Conservation (phyloP, 1,140 invertebrate species). For the Panagrolaimus sp. region DNA sequence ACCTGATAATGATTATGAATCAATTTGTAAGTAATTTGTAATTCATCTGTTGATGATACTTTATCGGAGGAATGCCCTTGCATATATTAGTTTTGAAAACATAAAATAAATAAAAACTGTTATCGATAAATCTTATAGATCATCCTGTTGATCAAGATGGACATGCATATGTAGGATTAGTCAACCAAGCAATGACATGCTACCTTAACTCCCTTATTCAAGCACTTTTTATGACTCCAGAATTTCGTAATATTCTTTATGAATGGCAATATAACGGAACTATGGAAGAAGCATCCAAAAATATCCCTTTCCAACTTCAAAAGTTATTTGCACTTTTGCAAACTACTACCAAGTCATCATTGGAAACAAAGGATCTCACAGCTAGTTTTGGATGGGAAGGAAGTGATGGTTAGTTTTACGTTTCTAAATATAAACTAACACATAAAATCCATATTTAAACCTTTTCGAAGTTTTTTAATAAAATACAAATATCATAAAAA, state of each 20-base stretch:
- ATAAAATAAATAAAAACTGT: not conserved
- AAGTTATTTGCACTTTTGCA: constrained; percentile 80
- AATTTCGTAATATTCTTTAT: constrained; percentile 83
- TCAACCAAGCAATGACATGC: constrained; percentile 90
- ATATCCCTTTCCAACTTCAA: constrained; percentile 80
- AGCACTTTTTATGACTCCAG: constrained; percentile 86
- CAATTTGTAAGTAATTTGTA: not conserved
- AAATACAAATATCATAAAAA: too few relatives aligned
- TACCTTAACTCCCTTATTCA: constrained; percentile 84
- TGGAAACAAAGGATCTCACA: constrained; percentile 82
- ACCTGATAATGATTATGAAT: not conserved
- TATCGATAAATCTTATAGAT: not conserved
- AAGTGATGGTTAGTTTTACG: constrained; percentile 65
- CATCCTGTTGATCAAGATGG: constrained; percentile 46
- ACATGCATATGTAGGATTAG: constrained; percentile 73
- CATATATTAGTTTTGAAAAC: too few relatives aligned
- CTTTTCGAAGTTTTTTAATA: constrained; percentile 24
- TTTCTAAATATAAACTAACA: not conserved
- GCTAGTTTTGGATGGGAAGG: constrained; percentile 85
- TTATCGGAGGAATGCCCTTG: too few relatives aligned
- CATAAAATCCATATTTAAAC: not conserved
- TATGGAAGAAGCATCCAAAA: constrained; percentile 66
- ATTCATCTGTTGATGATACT: too few relatives aligned
- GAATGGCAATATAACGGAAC: constrained; percentile 75
- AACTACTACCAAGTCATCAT: constrained; percentile 65